Base-by-base conservation (phyloP, 2,797 vertebrate species). In the Cichlasoma orientale region DNA sequence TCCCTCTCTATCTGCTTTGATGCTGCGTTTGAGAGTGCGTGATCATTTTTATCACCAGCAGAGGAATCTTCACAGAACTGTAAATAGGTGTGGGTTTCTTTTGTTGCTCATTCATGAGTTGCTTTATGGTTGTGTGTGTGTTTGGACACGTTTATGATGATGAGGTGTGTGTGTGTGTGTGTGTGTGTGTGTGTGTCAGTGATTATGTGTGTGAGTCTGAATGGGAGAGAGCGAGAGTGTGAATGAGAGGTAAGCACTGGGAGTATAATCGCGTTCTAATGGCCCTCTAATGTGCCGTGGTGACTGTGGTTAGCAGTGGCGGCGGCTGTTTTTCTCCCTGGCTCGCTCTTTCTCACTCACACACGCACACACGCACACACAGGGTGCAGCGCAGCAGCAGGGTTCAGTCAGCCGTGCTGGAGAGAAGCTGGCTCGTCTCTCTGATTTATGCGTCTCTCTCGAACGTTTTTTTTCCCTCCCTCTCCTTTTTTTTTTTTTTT, bases 201-300 rank as follows among this genome's bases (percentile, higher is more conserved):
- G 83, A 79, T 85, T 75, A 74, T 53, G 82, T 66, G 84, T 74
- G 85, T 5, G 85, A 83, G 88, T 86, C 83, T 86, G 89, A 84
- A 86, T 63, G 79, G 66, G 86, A 86, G 88, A 82, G 87, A 84
- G 88, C 82, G 80, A 77, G 88, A 90, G 93, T 92, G 93, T 92
- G 93, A 93, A 90, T 90, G 93, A 93, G 93, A 93, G 91, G 93
- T 94, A 94, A 94, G 94, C 93, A 90, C 93, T 93, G 92, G 93
- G 92, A 93, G 93, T 91, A 93, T 94, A 94, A 94, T 94, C 90
- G 92, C 82, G 90, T 94, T 94, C 92, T 94, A 94, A 94, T 94
- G 92, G 94, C 91, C 91, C 93, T 94, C 93, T 94, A 94, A 94
- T 94, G 93, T 94, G 93, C 93, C 93, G 89, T 93, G 94, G 94